Percentiles rank a stretch among this genome's conserved stretches.
Evolutionary conservation across 1,140 invertebrate genomes (phyloP).

Genomic region (Nephila pilipes): DNA sequence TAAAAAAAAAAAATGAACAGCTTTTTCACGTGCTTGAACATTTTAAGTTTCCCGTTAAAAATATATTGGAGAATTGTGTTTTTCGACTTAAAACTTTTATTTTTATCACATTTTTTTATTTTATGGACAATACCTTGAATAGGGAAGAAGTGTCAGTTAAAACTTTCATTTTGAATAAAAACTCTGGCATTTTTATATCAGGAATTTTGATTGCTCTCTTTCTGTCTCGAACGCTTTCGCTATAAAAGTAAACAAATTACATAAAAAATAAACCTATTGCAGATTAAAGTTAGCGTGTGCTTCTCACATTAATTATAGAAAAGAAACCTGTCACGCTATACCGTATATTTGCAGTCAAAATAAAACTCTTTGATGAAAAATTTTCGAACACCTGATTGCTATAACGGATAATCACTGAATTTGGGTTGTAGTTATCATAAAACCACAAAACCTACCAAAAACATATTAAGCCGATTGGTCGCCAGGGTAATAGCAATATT

Average conservation of each 20-base stretch:
- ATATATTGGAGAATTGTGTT: too few species aligned
- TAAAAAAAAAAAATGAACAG: too few species aligned
- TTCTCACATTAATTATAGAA: background rate
- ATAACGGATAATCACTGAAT: background rate
- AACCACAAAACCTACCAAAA: background rate
- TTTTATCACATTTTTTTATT: too few species aligned
- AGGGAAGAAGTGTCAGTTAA: too few species aligned
- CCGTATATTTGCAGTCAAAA: background rate
- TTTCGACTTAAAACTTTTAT: too few species aligned
- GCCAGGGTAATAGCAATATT: constrained; percentile 25
- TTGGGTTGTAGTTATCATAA: background rate
- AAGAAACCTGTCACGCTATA: background rate
- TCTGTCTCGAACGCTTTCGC: too few species aligned
- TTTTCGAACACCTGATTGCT: background rate
- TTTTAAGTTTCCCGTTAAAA: too few species aligned
- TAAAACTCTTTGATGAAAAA: background rate
- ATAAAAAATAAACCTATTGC: background rate
- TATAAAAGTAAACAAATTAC: background rate
- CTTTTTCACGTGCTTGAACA: too few species aligned
- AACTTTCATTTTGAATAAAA: too few species aligned
- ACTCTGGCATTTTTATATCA: too few species aligned
- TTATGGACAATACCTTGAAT: too few species aligned
- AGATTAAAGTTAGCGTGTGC: background rate
- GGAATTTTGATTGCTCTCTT: too few species aligned
- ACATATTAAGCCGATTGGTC: background rate